A percentile compares a stretch with the other conserved stretches of the same genome.
Conservation (phyloP, 2,797 vertebrate species). For the Acipenser ruthenus region DNA sequence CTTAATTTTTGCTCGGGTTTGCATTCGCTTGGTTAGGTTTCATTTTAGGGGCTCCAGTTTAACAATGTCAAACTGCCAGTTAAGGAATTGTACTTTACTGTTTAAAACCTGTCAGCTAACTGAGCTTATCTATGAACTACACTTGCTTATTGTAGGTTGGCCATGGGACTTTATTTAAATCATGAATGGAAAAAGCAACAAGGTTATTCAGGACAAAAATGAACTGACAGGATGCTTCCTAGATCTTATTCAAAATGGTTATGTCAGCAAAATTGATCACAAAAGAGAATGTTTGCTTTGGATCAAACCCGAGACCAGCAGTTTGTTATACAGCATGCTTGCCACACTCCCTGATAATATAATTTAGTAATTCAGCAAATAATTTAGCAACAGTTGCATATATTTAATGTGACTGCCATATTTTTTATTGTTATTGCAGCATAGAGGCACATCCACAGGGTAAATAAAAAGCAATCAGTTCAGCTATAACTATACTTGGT, state of each 20-base stretch:
- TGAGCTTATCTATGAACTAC: too few species aligned
- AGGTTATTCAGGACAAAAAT: slow-evolving; percentile 56
- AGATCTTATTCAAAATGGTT: slow-evolving; percentile 56
- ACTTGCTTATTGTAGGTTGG: too few species aligned
- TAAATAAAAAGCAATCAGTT: too few species aligned
- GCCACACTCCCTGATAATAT: slow-evolving; percentile 49
- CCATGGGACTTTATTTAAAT: background rate
- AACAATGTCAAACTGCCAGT: too few species aligned
- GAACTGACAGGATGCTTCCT: slow-evolving; percentile 53
- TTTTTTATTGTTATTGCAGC: background rate
- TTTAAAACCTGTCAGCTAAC: too few species aligned
- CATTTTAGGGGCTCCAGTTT: too few species aligned
- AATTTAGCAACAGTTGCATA: slow-evolving; percentile 4
- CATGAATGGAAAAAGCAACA: slow-evolving; percentile 36
- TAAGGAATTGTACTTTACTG: too few species aligned
- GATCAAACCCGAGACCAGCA: slow-evolving; percentile 42
- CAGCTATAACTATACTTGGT: too few species aligned
- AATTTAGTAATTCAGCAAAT: slow-evolving; percentile 57
- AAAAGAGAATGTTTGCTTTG: slow-evolving; percentile 57
- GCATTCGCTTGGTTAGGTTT: too few species aligned
- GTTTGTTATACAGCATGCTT: slow-evolving; percentile 53
- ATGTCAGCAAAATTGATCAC: slow-evolving; percentile 46
- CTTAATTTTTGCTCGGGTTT: too few species aligned
- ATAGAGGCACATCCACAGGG: background rate
- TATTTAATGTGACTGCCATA: background rate